Base-by-base conservation (phyloP, 2,888 invertebrate genomes). In the Mimas tiliae region DNA sequence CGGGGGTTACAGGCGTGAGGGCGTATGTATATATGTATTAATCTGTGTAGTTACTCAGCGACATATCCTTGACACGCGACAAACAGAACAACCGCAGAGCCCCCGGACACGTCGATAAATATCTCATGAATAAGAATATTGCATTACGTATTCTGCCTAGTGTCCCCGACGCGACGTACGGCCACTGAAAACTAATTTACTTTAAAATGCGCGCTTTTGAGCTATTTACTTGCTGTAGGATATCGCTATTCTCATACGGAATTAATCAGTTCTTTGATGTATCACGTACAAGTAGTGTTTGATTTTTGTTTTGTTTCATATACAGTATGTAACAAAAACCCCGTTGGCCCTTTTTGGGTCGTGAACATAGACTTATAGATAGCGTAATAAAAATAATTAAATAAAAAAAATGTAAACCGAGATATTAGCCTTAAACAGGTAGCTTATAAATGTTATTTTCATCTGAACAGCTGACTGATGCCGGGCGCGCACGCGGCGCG, bases 81-180 rank as follows among this genome's bases (percentile, higher is more conserved):
- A 62, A 62, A 63, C 63, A 34, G 48, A 21, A 12, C 63, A 53
- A 68, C 66, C 34, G 68, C 63, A 64, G 64, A 68, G 67, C 50
- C 69, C 68, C 68, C 67, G 70, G 72, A 67, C 67, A 34, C 73
- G 71, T 74, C 83, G 82, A 87, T 87, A 87, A 88, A 85, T 84
- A 85, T 84, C 89, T 89, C 89, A 90, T 90, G 89, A 90, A 90
- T 90, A 90, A 83, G 81, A 85, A 88, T 88, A 88, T 87, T 85
- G 86, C 88, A 88, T 89, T 87, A 88, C 77, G 84, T 82, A 86
- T 86, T 85, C 87, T 71, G 69, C 68, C 72, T 72, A 71, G 73
- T 72, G 70, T 73, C 74, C 58, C 42, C 73, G 72, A 72, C 71
- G 72, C 73, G 72, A 72, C 71, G 73, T 68, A 77, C 78, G 76